Conservation (phyloP, 2,797 vertebrate genomes). For the Hozukius guyotensis region DNA sequence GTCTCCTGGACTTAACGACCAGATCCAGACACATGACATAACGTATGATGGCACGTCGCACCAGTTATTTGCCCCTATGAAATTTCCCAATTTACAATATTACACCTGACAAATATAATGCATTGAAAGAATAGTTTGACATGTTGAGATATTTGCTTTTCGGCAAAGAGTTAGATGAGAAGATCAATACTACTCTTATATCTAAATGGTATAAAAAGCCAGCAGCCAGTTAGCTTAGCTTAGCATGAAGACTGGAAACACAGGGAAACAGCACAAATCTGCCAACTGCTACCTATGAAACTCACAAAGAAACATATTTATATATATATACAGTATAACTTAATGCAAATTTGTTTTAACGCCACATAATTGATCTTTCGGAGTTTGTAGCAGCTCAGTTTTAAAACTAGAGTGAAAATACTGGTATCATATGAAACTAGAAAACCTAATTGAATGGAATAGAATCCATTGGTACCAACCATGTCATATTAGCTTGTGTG, state of each 20-base stretch:
- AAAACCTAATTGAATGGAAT: too few relatives aligned
- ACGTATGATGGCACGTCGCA: neutral
- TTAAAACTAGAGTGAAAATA: too few relatives aligned
- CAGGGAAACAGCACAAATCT: neutral
- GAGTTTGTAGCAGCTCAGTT: too few relatives aligned
- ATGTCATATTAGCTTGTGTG: too few relatives aligned
- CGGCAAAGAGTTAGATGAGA: neutral
- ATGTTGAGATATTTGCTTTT: neutral
- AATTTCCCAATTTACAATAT: neutral
- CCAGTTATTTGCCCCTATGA: neutral
- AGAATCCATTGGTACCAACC: too few relatives aligned
- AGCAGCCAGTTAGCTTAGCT: neutral
- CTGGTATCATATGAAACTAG: too few relatives aligned
- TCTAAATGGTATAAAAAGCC: neutral
- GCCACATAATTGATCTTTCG: too few relatives aligned
- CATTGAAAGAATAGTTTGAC: neutral
- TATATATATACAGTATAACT: too few relatives aligned
- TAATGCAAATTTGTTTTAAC: too few relatives aligned
- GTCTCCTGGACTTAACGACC: constrained; percentile 24
- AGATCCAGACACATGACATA: constrained; percentile 2
- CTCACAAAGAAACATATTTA: too few relatives aligned
- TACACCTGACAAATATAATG: neutral
- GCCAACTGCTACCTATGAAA: neutral
- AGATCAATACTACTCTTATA: neutral
- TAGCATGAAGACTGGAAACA: too few relatives aligned